A percentile compares a stretch with the other conserved stretches of the same genome.
Evolutionary conservation across 2,797 vertebrate genomes (phyloP).

Genomic region (Acipenser ruthenus): DNA sequence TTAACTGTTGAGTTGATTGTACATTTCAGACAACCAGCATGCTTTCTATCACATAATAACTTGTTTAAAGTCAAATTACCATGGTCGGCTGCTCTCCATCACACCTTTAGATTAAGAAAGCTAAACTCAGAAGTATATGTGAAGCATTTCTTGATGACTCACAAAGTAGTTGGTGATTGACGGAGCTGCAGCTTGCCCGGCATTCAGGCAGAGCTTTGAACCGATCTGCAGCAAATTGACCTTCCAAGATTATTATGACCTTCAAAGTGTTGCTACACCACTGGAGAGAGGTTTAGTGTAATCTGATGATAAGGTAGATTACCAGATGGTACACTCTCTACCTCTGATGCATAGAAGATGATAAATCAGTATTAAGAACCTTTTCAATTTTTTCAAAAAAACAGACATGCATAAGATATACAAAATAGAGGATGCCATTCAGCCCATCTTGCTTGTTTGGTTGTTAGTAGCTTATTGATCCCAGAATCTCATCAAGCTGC

Average conservation of each 20-base stretch:
- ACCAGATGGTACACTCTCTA: constrained; percentile 29
- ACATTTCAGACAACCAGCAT: background rate
- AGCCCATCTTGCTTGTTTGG: no score
- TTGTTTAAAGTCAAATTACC: constrained; percentile 55
- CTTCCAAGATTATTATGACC: constrained; percentile 48
- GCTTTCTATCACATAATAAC: constrained; percentile 20
- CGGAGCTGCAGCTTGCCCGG: constrained; percentile 39
- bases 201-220: constrained; percentile 43
- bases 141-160: constrained; percentile 58
- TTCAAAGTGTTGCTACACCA: constrained; percentile 43
- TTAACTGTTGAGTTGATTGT: background rate
- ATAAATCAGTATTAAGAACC: background rate
- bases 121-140: constrained; percentile 48
- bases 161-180: constrained; percentile 54
- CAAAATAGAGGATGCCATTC: no score
- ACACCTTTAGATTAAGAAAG: constrained; percentile 54
- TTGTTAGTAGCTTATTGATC: no score
- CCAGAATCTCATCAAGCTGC: no score
- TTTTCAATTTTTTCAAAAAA: background rate
- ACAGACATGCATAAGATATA: no score
- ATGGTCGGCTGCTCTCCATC: constrained; percentile 58
- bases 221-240: constrained; percentile 44
- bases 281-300: constrained; percentile 29
- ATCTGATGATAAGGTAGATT: constrained; percentile 39
- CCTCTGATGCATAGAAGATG: constrained; percentile 27